Percentiles rank a stretch among this genome's conserved stretches.
phyloP scores from a whole-genome alignment of 2,797 vertebrate species.

The Pseudotriccus pelzelni region DNA sequence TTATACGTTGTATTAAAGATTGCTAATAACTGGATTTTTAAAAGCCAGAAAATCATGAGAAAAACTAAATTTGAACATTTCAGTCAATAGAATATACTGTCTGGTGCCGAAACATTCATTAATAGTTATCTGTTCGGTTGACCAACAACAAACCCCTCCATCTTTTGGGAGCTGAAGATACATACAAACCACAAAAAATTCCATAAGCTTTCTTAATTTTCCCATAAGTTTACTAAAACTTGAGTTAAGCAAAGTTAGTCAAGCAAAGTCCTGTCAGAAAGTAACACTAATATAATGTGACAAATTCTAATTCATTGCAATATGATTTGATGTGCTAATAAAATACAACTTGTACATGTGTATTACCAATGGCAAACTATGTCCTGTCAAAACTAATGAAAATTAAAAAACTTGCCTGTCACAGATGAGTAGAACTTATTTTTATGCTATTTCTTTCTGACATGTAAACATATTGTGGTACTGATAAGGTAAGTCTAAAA shows the following conservation, averaged over 20 bases:
- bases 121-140: neutral
- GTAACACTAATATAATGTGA: constrained; percentile 20
- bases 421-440: constrained; percentile 13
- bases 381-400: constrained; percentile 56
- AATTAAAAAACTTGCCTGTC: constrained; percentile 29
- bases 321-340: constrained; percentile 9
- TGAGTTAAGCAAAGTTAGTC: too few species aligned
- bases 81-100: neutral
- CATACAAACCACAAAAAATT: neutral
- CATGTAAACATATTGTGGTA: neutral
- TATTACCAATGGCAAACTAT: constrained; percentile 51
- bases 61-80: neutral
- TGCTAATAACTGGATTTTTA: neutral
- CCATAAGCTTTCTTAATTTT: neutral
- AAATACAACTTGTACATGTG: constrained; percentile 28
- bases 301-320: constrained; percentile 17
- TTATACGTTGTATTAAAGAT: neutral
- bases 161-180: neutral
- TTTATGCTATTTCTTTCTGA: constrained; percentile 2
- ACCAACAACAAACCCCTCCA: neutral
- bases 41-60: neutral
- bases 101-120: neutral
- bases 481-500: neutral
- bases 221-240: neutral
- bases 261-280: neutral